A percentile compares a stretch with the other conserved stretches of the same genome.
Evolutionary conservation across 2,113 vertebrate genomes (phyloP).

Genomic region (Cavia porcellus): DNA sequence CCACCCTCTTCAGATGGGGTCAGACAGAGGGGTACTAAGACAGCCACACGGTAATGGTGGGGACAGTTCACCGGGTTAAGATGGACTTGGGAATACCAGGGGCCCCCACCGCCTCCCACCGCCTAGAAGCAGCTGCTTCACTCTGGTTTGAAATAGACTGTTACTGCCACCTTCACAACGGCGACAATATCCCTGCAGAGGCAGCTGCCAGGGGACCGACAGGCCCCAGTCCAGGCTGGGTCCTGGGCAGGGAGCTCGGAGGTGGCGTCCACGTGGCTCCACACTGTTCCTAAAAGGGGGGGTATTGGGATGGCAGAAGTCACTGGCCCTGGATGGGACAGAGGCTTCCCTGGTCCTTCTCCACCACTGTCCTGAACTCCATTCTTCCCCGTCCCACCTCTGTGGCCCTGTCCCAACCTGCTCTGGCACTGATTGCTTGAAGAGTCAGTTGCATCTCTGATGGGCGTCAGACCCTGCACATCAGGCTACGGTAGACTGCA

Average conservation of each 20-base stretch:
- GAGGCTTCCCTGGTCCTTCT: neutral
- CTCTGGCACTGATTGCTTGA: neutral
- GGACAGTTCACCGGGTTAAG: no score
- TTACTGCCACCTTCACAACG: accelerated
- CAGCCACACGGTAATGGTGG: neutral
- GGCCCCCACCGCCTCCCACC: neutral
- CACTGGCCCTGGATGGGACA: neutral
- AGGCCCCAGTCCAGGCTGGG: neutral
- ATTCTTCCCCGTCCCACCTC: accelerated
- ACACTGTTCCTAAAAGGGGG: neutral
- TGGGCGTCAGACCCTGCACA: neutral
- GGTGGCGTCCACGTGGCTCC: neutral
- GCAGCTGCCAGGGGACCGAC: neutral
- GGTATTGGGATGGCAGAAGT: neutral
- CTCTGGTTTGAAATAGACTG: neutral
- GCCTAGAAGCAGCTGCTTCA: neutral
- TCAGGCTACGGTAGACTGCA: slow-evolving; percentile 57
- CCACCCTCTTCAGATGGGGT: neutral
- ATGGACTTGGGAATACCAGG: neutral
- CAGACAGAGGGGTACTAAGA: neutral
- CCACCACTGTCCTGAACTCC: neutral
- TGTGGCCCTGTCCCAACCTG: neutral
- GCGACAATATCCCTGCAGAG: neutral
- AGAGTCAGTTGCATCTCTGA: slow-evolving; percentile 36
- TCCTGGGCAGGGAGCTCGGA: neutral